Evolutionary conservation across 2,113 vertebrate species (phyloP).

Genomic region (Zosterops japonicus): DNA sequence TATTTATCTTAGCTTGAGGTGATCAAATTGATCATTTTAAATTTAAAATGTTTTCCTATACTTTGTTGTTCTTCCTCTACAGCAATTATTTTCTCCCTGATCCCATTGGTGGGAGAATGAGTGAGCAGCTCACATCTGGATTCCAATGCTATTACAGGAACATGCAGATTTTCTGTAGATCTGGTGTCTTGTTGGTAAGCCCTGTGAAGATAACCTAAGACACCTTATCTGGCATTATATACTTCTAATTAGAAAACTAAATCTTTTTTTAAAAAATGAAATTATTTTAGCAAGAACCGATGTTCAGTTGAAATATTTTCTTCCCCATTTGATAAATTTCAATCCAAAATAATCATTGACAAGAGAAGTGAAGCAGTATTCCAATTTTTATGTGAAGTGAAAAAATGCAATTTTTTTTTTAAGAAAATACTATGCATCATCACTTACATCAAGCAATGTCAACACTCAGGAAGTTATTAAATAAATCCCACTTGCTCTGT

Average conservation of each 20-base stretch:
- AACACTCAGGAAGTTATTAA: not conserved
- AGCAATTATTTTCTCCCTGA: not conserved
- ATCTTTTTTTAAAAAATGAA: not conserved
- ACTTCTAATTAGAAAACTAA: not conserved
- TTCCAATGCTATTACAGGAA: not conserved
- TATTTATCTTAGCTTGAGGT: not conserved
- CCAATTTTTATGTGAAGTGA: not conserved
- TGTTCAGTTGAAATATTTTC: not conserved
- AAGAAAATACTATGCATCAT: not conserved
- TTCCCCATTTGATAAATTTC: not conserved
- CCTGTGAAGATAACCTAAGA: not conserved
- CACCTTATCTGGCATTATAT: not conserved
- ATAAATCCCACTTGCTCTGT: not conserved
- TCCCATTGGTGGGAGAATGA: not conserved
- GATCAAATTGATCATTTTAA: not conserved
- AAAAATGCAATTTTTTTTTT: not conserved
- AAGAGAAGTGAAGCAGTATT: not conserved
- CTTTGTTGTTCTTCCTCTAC: not conserved
- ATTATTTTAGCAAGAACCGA: not conserved
- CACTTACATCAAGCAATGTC: not conserved
- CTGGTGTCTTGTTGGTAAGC: not conserved
- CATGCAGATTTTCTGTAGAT: not conserved
- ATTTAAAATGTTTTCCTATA: not conserved
- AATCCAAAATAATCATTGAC: not conserved
- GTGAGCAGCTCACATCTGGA: rapidly evolving